Conservation (phyloP, 2,888 invertebrate species). For the Andrena chrysosceles region DNA sequence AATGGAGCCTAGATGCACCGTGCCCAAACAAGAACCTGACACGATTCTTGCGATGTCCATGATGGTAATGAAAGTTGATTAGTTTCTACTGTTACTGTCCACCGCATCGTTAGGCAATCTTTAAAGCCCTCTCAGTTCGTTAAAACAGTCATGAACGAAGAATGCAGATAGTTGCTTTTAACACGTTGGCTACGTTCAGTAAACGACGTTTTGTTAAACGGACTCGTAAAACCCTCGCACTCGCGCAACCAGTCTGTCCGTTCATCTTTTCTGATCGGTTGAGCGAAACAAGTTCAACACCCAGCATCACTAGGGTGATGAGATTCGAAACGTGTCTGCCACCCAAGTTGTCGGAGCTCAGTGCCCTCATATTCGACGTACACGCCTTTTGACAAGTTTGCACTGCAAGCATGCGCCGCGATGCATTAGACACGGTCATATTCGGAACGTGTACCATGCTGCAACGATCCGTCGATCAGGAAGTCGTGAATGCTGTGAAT, state of each 20-base stretch:
- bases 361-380: conserved; percentile 53
- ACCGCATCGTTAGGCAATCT: conserved; percentile 19
- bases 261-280: conserved; percentile 60
- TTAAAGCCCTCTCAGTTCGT: not conserved
- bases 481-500: conserved; percentile 42
- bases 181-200: conserved; percentile 10
- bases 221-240: conserved; percentile 26
- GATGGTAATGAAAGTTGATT: conserved; percentile 9
- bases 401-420: conserved; percentile 78
- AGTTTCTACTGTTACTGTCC: conserved; percentile 16
- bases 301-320: conserved; percentile 53
- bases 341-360: conserved; percentile 68
- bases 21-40: not conserved
- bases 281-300: conserved; percentile 60
- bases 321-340: conserved; percentile 64
- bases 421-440: conserved; percentile 64
- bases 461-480: conserved; percentile 73
- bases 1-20: conserved; percentile 6
- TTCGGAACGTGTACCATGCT: conserved; percentile 64
- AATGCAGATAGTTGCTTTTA: not conserved
- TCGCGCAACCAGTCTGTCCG: conserved; percentile 51
- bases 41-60: not conserved
- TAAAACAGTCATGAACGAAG: not conserved
- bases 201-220: conserved; percentile 41
- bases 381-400: conserved; percentile 79